A percentile compares a stretch with the other conserved stretches of the same genome.
phyloP scores from a whole-genome alignment of 2,113 vertebrate species.

The Stigmatopora argus region DNA sequence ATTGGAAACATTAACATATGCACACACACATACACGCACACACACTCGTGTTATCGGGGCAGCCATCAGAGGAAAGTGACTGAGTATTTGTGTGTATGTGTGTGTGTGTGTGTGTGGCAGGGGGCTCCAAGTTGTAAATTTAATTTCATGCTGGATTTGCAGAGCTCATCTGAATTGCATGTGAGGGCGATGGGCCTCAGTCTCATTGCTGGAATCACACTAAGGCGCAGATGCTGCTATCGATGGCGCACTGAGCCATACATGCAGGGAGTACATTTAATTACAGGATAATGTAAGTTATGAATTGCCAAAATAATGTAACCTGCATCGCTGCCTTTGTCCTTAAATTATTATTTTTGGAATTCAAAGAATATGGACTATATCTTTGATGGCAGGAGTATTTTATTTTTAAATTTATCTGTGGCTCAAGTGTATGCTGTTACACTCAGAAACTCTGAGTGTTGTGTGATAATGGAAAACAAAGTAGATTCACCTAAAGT shows the following conservation, averaged over 20 bases:
- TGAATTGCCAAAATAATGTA: background rate
- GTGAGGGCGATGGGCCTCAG: constrained; percentile 66
- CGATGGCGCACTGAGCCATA: constrained; percentile 18
- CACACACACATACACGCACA: constrained; percentile 12
- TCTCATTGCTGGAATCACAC: constrained; percentile 43
- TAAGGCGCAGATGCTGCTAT: constrained; percentile 47
- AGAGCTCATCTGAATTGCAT: constrained; percentile 73
- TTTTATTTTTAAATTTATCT: too few species aligned
- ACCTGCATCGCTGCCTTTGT: background rate
- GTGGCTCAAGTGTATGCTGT: too few species aligned
- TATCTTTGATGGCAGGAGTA: background rate
- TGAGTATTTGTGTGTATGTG: constrained; percentile 12
- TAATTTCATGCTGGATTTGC: constrained; percentile 78
- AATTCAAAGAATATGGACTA: background rate
- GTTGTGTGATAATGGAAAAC: too few species aligned
- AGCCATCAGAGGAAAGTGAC: constrained; percentile 42
- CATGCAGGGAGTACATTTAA: constrained; percentile 7
- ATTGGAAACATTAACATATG: constrained; percentile 22
- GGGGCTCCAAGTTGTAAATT: constrained; percentile 70
- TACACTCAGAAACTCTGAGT: too few species aligned
- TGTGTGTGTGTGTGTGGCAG: constrained; percentile 19
- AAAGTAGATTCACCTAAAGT: too few species aligned
- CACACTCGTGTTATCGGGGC: constrained; percentile 52
- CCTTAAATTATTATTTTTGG: background rate
- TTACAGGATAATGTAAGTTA: constrained; percentile 4